Evolutionary conservation across 2,797 vertebrate genomes (phyloP).

Genomic region (Myripristis murdjan): DNA sequence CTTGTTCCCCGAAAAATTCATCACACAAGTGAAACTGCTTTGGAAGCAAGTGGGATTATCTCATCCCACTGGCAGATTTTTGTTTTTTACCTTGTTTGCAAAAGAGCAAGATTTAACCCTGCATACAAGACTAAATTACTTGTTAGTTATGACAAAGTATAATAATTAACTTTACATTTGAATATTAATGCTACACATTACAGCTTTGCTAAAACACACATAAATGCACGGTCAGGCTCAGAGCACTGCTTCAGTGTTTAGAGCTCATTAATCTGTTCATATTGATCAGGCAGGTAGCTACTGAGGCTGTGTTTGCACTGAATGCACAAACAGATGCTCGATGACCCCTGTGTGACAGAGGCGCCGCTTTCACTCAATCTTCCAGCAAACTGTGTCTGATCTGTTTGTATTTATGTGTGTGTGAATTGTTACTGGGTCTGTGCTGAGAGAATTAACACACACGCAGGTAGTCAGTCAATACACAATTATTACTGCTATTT

Average conservation of each 20-base stretch:
- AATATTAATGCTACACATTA: too few relatives aligned
- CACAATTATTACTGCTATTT: conserved; percentile 31
- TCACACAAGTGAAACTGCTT: too few relatives aligned
- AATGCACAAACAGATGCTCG: conserved; percentile 9
- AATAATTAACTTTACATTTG: too few relatives aligned
- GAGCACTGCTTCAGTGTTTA: conserved; percentile 45
- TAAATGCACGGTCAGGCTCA: not conserved
- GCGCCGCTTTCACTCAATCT: conserved; percentile 44
- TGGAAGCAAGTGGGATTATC: too few relatives aligned
- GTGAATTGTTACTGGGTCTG: too few relatives aligned
- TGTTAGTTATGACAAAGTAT: too few relatives aligned
- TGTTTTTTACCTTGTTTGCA: too few relatives aligned
- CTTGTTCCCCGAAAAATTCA: too few relatives aligned
- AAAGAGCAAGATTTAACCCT: too few relatives aligned
- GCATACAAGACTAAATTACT: too few relatives aligned
- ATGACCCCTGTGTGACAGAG: conserved; percentile 28
- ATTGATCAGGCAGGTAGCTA: conserved; percentile 43
- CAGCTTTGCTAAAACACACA: not conserved
- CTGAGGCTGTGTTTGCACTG: conserved; percentile 38
- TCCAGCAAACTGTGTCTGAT: conserved; percentile 35
- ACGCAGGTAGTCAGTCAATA: conserved; percentile 36
- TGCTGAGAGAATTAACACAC: not conserved
- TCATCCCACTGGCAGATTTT: too few relatives aligned
- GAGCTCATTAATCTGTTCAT: conserved; percentile 59
- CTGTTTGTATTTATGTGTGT: conserved; percentile 10